A percentile compares a stretch with the other conserved stretches of the same genome.
phyloP scores from a whole-genome alignment of 2,888 invertebrate species.

The Chouioia cunea region DNA sequence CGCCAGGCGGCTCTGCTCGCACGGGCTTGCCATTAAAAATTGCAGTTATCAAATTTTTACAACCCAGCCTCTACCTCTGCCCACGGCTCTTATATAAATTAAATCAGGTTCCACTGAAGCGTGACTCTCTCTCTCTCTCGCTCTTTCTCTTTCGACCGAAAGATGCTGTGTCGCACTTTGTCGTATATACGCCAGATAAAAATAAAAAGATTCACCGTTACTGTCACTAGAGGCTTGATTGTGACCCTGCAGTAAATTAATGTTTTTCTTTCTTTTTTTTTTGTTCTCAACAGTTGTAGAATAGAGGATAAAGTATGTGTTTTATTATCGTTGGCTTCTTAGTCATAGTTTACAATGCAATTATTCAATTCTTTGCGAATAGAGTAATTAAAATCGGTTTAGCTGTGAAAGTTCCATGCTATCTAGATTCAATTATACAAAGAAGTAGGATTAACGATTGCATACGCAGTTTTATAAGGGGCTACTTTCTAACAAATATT shows the following conservation, averaged over 20 bases:
- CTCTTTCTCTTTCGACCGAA: background rate
- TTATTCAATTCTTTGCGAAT: background rate
- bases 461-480: too few relatives aligned
- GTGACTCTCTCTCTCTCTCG: background rate
- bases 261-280: background rate
- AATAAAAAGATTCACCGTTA: slow-evolving; percentile 45
- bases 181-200: slow-evolving; percentile 4
- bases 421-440: too few relatives aligned
- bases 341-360: slow-evolving; percentile 17
- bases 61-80: background rate
- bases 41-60: slow-evolving; percentile 50
- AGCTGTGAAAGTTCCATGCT: too few relatives aligned
- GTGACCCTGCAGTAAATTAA: slow-evolving; percentile 35
- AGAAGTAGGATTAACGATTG: too few relatives aligned
- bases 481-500: too few relatives aligned
- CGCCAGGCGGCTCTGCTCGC: slow-evolving; percentile 40
- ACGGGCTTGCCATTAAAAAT: slow-evolving; percentile 45
- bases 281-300: background rate
- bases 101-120: slow-evolving; percentile 41
- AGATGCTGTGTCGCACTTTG: background rate
- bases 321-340: slow-evolving; percentile 13
- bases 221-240: slow-evolving; percentile 28
- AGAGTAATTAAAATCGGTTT: too few relatives aligned
- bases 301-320: background rate
- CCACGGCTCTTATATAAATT: slow-evolving; percentile 47